A percentile compares a stretch with the other conserved stretches of the same genome.
These are phyloP conservation scores for Drosophila dives DNA, from an alignment of 2,888 invertebrate genomes.

Conservation along the genomic window DNA sequence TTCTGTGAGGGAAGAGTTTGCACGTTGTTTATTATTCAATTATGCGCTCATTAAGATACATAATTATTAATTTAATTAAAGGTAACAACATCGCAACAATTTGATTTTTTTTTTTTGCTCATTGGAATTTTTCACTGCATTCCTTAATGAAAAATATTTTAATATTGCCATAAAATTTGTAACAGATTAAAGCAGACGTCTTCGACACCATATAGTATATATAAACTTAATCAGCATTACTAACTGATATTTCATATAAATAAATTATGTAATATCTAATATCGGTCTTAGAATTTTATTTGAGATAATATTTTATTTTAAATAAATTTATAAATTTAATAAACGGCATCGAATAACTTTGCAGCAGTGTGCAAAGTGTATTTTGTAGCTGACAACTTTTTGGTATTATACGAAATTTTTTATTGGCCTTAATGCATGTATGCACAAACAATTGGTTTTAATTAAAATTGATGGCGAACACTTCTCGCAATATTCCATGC, in stretches of 20 bases:
- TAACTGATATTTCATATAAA: background rate
- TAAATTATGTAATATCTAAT: background rate
- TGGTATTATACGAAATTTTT: background rate
- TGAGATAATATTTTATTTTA: background rate
- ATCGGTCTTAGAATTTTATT: background rate
- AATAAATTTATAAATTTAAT: background rate
- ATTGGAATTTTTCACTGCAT: conserved; percentile 16
- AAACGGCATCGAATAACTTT: background rate
- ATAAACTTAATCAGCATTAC: background rate
- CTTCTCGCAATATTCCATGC: background rate
- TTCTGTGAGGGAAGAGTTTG: conserved; percentile 5
- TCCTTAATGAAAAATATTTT: background rate
- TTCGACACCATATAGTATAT: background rate
- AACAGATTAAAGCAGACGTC: background rate
- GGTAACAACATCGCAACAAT: conserved; percentile 60
- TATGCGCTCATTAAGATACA: conserved; percentile 76
- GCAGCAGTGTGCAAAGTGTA: background rate
- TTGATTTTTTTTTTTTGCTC: conserved; percentile 55
- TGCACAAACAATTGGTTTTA: background rate
- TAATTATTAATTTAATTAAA: conserved; percentile 78
- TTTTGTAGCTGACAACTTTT: background rate
- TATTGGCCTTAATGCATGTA: background rate
- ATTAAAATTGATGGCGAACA: conserved; percentile 1
- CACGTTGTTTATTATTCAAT: conserved; percentile 77
- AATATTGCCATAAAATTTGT: background rate